phyloP scores from a whole-genome alignment of 2,113 vertebrate species.

The Aphelocoma coerulescens region DNA sequence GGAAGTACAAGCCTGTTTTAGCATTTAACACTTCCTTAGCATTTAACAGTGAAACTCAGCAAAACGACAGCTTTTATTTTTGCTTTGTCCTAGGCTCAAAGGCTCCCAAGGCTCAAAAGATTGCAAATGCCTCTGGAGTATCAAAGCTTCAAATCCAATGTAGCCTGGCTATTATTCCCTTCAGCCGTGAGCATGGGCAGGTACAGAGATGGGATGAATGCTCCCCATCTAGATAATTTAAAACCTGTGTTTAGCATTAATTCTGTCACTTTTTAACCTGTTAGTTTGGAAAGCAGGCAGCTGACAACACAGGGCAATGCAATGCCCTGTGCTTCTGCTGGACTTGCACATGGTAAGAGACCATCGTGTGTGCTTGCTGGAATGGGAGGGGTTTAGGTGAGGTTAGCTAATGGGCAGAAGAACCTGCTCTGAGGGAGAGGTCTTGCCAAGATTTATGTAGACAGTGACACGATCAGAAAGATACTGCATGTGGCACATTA shows the following conservation, averaged over 20 bases:
- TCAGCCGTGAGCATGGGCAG: neutral
- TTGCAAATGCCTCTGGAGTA: neutral
- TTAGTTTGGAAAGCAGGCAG: neutral
- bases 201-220: neutral
- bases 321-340: neutral
- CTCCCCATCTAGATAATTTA: neutral
- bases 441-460: neutral
- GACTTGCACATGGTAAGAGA: neutral
- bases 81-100: neutral
- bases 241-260: neutral
- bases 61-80: neutral
- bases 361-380: neutral
- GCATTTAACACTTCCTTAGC: conserved; percentile 13
- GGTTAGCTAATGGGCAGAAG: neutral
- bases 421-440: neutral
- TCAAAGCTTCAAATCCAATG: neutral
- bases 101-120: neutral
- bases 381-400: neutral
- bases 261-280: neutral
- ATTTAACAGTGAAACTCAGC: neutral
- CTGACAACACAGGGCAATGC: neutral
- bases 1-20: neutral
- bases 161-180: neutral
- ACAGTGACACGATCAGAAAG: neutral
- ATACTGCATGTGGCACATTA: neutral